These are phyloP conservation scores for Eristalis pertinax DNA, from an alignment of 2,888 invertebrate species.

Conservation along the genomic window DNA sequence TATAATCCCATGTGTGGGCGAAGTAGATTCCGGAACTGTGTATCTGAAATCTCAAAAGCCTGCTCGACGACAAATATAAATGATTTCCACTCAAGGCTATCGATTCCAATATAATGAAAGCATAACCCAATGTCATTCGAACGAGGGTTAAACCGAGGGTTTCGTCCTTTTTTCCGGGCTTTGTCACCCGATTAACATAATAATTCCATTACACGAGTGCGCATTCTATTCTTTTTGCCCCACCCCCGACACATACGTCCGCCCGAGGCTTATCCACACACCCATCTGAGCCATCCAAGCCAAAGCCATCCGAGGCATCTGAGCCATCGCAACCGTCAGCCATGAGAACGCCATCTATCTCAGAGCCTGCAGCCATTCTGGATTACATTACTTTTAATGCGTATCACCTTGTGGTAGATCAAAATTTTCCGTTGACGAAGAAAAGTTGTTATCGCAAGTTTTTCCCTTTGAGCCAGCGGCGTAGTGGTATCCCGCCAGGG, in stretches of 20 bases:
- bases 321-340: background rate
- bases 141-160: conserved; percentile 3
- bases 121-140: conserved; percentile 28
- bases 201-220: conserved; percentile 57
- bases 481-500: background rate
- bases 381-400: conserved; percentile 66
- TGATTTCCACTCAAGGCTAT: background rate
- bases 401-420: conserved; percentile 61
- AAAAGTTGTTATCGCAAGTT: conserved; percentile 52
- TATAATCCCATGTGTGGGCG: background rate
- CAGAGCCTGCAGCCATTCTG: conserved; percentile 40
- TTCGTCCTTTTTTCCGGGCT: conserved; percentile 15
- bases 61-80: background rate
- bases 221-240: background rate
- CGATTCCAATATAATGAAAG: conserved; percentile 9
- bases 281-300: background rate
- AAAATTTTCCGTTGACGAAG: conserved; percentile 47
- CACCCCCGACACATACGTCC: conserved; percentile 14
- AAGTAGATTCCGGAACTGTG: background rate
- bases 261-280: conserved; percentile 5
- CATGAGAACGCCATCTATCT: conserved; percentile 25
- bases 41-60: background rate
- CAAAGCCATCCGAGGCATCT: background rate
- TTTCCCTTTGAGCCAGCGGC: background rate
- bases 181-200: conserved; percentile 56